Evolutionary conservation across 1,140 invertebrate species (phyloP), one percentile per base, ranked within the genome.

Genomic region (Leptoteleia sp.): DNA sequence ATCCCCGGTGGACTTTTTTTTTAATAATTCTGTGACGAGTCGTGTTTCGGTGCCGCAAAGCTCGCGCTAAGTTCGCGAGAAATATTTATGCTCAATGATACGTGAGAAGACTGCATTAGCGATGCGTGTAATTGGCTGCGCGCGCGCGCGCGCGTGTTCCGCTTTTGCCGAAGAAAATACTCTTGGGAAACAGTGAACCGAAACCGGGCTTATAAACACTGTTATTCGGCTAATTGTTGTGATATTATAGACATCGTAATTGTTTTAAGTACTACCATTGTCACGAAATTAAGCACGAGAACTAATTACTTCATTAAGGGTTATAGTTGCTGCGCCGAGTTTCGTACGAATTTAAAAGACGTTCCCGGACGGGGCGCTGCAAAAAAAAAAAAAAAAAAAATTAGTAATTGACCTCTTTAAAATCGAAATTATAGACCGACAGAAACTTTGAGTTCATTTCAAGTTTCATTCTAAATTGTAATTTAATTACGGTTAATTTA

Each of bases 191-290:
- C 70, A 52, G 38, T 54, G 50, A 73, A 54, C 48, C 57, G 48
- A 64, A 73, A 61, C 47, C 11, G 11, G 50, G 59, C 57, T 73
- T 64, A 64, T 73, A 73, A 73, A 73, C 50, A 72, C 68, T 72
- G 48, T 72, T 72, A 72, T 62, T 64, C 38, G 19, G 47, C 38
- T 72, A 64, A 72, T 72, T 72, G 57, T 64, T 72, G 57, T 40
- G 48, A 62, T 72, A 47, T 64, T 62, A 72, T 64, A 64, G 68
- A 54, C 57, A 62, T 47, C 27, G 43, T 73, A 73, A 65, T 73
- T 73, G 59, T 73, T 62, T 73, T 55, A 73, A 73, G 43, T 64
- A 73, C 59, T 57, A 65, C 35, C 25, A 73, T 73, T 73, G 59
- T 73, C 70, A 73, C 59, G 33, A 59, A 73, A 73, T 64, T 64